Percentiles rank a stretch among this genome's conserved stretches.
These are phyloP conservation scores for Hydrocynus forskahlii DNA, from an alignment of 2,797 vertebrate genomes.

Conservation along the genomic window DNA sequence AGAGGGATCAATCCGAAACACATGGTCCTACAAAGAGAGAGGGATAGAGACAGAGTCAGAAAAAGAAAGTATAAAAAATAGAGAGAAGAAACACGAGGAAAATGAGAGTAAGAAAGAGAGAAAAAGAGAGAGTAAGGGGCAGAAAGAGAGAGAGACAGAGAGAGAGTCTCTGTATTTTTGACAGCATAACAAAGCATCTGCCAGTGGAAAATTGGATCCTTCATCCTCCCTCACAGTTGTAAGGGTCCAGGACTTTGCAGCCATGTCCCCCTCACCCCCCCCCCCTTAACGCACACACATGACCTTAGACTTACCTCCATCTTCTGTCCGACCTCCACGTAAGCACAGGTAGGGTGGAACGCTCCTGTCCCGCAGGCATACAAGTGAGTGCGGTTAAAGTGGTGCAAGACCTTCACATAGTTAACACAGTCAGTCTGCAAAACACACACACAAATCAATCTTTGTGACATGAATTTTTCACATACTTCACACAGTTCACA, in stretches of 20 bases:
- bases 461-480: conserved; percentile 64
- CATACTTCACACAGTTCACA: conserved; percentile 59
- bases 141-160: neutral
- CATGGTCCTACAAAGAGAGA: conserved; percentile 79
- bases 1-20: conserved; percentile 83
- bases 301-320: conserved; percentile 82
- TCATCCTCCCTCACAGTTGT: neutral
- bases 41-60: conserved; percentile 10
- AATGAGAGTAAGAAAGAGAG: conserved; percentile 6
- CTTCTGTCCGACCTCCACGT: conserved; percentile 87
- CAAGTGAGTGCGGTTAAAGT: conserved; percentile 92
- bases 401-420: conserved; percentile 93
- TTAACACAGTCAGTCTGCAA: conserved; percentile 94
- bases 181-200: conserved; percentile 1
- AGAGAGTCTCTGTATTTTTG: neutral
- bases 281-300: conserved; percentile 1
- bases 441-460: conserved; percentile 45
- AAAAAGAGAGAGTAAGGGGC: neutral
- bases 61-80: neutral
- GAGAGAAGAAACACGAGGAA: neutral
- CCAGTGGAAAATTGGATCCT: conserved; percentile 23
- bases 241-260: neutral
- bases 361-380: conserved; percentile 94
- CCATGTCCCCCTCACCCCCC: neutral
- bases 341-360: conserved; percentile 93